Percentiles rank a stretch among this genome's conserved stretches.
These are phyloP conservation scores for Avahi laniger DNA, from an alignment of 2,797 vertebrate species.

Conservation along the genomic window DNA sequence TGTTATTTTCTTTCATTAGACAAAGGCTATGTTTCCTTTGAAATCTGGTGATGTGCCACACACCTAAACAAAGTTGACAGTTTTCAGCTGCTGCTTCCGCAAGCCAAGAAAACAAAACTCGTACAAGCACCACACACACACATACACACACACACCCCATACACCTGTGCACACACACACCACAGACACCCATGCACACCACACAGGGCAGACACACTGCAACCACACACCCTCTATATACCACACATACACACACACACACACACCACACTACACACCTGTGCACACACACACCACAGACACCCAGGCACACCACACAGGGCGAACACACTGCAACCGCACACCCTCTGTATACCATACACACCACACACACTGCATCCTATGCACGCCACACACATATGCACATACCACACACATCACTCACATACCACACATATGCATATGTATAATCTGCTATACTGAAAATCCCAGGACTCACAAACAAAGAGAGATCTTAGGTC, in stretches of 20 bases:
- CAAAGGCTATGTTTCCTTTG: constrained; percentile 60
- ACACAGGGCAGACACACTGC: background rate
- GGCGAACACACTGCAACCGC: no score
- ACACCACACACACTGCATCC: background rate
- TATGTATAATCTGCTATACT: background rate
- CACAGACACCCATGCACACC: background rate
- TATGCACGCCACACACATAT: background rate
- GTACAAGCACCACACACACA: background rate
- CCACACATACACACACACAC: background rate
- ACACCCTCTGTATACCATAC: no score
- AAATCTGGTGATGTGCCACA: constrained; percentile 80
- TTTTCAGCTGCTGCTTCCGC: constrained; percentile 79
- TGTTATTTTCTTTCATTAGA: constrained; percentile 77
- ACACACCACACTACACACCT: background rate
- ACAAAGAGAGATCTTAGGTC: background rate
- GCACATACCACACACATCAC: no score
- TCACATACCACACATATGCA: no score
- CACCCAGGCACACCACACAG: background rate
- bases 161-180: background rate
- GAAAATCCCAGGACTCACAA: background rate
- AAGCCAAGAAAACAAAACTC: constrained; percentile 73
- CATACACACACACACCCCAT: background rate
- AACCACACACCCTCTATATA: no score
- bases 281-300: background rate
- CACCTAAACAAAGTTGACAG: constrained; percentile 78